Base-by-base conservation (phyloP, 2,797 vertebrate genomes). In the Babyrousa celebensis region DNA sequence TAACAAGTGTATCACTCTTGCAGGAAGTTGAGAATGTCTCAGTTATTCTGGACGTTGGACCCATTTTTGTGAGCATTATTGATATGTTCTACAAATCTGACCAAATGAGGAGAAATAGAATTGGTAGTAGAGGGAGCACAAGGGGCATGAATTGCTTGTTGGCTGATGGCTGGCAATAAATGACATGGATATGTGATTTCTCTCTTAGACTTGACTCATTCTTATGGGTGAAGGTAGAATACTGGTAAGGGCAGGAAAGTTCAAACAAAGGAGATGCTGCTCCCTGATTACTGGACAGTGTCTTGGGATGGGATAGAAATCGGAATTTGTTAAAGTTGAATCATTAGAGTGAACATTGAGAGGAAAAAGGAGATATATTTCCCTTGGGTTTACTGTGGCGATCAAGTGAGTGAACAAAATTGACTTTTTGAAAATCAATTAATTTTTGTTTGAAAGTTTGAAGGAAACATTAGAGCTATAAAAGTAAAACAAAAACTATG, bases 381-480 rank as follows among this genome's bases (percentile, higher is more conserved):
- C 65, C 20, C 12, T 93, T 91, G 27, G 36, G 27, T 3, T 95
- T 15, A 23, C 6, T 85, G 11, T 56, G 68, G 43, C 15, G 65
- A 65, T 29, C 40, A 85, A 83, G 11, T 36, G 16, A 71, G 2
- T 68, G 43, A 52, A 54, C 8, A 79, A 32, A 40, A 60, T 21
- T 71, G 27, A 58, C 17, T 80, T n/a, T 75, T 16, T 12, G 40
- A 77, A 74, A 71, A 70, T 20, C 16, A 80, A 85, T 32, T 11
- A 32, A 20, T 48, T 43, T 95, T 60, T 91, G 54, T 70, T 93
- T 90, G 23, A 58, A 54, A 75, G n/a, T 52, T 89, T 91, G 11
- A 79, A 40, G 74, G 58, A 88, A 86, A 32, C 16, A 7, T 56
- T 6, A 85, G 70, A 85, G 6, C 17, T 63, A 43, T 95, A 88